Conservation (phyloP, 2,113 vertebrate species). For the Actinemys pallida region DNA sequence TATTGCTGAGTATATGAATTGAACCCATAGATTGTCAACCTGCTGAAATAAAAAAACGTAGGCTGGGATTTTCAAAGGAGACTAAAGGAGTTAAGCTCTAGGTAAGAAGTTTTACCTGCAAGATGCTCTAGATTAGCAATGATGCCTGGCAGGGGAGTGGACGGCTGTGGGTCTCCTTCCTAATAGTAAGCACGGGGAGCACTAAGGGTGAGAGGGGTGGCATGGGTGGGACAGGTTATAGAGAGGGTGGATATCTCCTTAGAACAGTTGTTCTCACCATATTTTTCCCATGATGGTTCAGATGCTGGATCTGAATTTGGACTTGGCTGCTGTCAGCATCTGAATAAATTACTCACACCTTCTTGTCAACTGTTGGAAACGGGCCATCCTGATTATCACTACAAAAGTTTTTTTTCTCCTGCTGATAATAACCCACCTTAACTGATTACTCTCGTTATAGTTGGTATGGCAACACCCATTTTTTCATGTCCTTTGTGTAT, state of each 20-base stretch:
- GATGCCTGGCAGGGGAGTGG: background rate
- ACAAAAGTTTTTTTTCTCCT: no score
- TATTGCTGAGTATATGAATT: background rate
- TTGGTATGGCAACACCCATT: no score
- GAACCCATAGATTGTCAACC: background rate
- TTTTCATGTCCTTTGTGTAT: no score
- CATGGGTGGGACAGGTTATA: background rate
- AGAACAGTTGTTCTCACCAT: background rate
- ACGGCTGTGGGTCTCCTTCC: background rate
- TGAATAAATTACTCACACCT: background rate
- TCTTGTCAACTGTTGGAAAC: no score
- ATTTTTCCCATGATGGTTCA: background rate
- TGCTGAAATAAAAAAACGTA: background rate
- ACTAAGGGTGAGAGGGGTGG: background rate
- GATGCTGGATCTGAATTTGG: background rate
- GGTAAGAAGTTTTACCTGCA: background rate
- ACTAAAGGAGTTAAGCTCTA: accelerated
- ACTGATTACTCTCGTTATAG: no score
- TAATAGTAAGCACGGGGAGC: background rate
- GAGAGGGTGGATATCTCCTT: background rate
- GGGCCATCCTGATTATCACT: no score
- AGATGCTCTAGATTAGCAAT: background rate
- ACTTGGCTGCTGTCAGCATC: background rate
- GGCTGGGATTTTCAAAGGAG: background rate
- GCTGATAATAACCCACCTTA: no score